Evolutionary conservation across 2,113 vertebrate species (phyloP), one percentile per base, ranked within the genome.

Genomic region (Notothenia rossii): DNA sequence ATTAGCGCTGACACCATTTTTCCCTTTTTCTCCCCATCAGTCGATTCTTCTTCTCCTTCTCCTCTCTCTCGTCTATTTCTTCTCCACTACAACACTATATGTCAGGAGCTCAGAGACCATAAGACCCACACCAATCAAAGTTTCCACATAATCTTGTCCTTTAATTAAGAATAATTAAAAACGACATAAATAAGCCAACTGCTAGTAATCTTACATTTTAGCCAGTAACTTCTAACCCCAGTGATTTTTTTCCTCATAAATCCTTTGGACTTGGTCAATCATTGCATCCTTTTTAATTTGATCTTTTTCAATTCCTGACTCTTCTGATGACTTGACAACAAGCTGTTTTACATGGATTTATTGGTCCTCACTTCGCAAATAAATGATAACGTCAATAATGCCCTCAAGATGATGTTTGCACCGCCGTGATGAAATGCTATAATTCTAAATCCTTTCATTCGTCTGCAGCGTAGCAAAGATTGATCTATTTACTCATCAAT

Each of bases 331-430:
- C 46, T 59, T 84, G 36, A 82, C 68, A 73, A 49, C 17, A 14
- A 85, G 66, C 11, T 49, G n/a, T 43, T 81, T 68, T 54, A 1
- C 13, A 15, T 64, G 29, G 60, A 89, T 80, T 76, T 70, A 82
- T 55, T 69, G 15, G 20, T 65, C 51, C 22, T 74, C 58, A 4
- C 48, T 29, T 1, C 56, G 51, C 55, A 77, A 81, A 76, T 78
- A 55, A 46, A 55, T 80, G 58, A 59, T 53, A 40, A 51, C 60
- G 33, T 72, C 64, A 73, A 74, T 63, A 68, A 60, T 60, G 43
- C 49, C 40, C 22, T 77, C 50, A 55, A 54, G 72, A 70, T 70
- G n/a, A 64, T 59, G 55, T 55, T 36, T 64, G 61, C 46, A 48
- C 51, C 12, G 45, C 9, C 2, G 1, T 29, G 40, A 63, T 83